These are phyloP conservation scores for Vicugna pacos DNA, from an alignment of 2,113 vertebrate species.

Conservation along the genomic window DNA sequence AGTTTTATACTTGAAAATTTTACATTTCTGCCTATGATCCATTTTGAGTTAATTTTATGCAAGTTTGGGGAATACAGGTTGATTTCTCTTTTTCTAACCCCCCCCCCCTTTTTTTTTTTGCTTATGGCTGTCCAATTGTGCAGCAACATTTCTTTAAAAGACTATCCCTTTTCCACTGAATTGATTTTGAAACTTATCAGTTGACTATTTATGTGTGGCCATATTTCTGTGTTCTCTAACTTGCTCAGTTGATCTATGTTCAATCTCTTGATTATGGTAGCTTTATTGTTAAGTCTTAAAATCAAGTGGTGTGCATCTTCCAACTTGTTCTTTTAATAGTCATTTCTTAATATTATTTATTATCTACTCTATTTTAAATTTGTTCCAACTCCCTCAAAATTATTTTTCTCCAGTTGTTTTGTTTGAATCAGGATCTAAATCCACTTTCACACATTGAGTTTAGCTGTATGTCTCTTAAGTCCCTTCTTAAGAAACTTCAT, in stretches of 20 bases:
- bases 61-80: not conserved
- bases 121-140: not conserved
- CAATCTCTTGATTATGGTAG: not conserved
- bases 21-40: not conserved
- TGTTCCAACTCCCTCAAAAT: not conserved
- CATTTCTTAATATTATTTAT: not conserved
- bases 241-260: not conserved
- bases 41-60: not conserved
- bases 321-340: not conserved
- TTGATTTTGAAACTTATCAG: not conserved
- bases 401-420: conserved; percentile 4
- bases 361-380: not conserved
- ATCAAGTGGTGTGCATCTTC: not conserved
- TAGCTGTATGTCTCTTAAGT: not conserved
- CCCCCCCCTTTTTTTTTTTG: not conserved
- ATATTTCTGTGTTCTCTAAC: not conserved
- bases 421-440: not conserved
- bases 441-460: not conserved
- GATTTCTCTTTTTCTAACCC: not conserved
- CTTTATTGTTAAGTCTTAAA: conserved; percentile 42
- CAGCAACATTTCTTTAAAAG: conserved; percentile 27
- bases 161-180: not conserved
- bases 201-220: not conserved
- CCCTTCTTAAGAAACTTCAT: not conserved
- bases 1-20: not conserved